Conservation (phyloP, 2,113 vertebrate species). For the Paradoxurus hermaphroditus region DNA sequence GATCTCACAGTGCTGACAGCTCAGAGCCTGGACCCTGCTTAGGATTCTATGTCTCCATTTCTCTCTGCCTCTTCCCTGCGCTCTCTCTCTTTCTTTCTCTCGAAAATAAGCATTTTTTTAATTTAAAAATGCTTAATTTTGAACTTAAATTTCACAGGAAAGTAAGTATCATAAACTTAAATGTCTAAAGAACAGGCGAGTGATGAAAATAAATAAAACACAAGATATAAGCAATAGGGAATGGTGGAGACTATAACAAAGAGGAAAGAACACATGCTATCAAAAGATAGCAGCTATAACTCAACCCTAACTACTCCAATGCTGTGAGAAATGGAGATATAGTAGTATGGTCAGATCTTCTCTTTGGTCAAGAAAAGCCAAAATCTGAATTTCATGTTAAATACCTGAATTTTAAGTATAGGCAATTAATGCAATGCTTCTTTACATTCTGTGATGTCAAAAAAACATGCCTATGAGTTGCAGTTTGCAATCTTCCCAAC, state of each 20-base stretch:
- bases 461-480: background rate
- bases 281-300: background rate
- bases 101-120: no score
- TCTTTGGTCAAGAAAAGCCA: background rate
- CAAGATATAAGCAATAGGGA: background rate
- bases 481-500: background rate
- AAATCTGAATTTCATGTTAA: background rate
- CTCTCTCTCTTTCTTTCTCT: no score
- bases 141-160: background rate
- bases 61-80: no score
- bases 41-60: no score
- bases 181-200: background rate
- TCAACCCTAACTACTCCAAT: background rate
- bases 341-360: background rate
- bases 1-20: no score
- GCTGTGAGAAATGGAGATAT: background rate
- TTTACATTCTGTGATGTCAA: background rate
- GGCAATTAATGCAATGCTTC: background rate
- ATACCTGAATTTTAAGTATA: constrained; percentile 19
- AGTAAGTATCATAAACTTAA: background rate
- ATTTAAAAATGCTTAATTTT: background rate
- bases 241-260: background rate
- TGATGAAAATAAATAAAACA: constrained; percentile 38
- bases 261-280: background rate
- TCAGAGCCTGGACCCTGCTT: no score